Percentiles rank a stretch among this genome's conserved stretches.
These are phyloP conservation scores for Erebia epiphron DNA, from an alignment of 2,888 invertebrate genomes.

Conservation along the genomic window DNA sequence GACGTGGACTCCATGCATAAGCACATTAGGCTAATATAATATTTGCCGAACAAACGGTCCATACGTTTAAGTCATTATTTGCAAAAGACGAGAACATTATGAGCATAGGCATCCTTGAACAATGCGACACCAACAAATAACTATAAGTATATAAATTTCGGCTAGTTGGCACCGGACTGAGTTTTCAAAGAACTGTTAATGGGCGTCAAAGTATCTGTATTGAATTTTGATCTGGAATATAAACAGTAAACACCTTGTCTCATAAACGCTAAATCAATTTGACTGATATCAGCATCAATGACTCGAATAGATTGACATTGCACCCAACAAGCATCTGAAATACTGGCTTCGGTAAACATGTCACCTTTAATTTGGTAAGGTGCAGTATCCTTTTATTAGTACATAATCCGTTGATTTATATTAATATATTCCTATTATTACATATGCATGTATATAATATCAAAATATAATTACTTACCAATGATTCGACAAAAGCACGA, in stretches of 20 bases:
- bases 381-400: slow-evolving; percentile 11
- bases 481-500: no score
- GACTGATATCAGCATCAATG: slow-evolving; percentile 48
- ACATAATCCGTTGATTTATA: background rate
- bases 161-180: slow-evolving; percentile 56
- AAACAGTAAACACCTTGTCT: slow-evolving; percentile 67
- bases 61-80: slow-evolving; percentile 59
- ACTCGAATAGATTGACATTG: slow-evolving; percentile 59
- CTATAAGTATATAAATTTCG: slow-evolving; percentile 58
- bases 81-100: slow-evolving; percentile 52
- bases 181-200: slow-evolving; percentile 34
- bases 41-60: slow-evolving; percentile 62
- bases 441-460: no score
- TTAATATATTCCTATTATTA: no score
- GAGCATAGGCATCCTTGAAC: slow-evolving; percentile 61
- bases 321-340: slow-evolving; percentile 55
- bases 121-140: slow-evolving; percentile 61
- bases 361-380: slow-evolving; percentile 45
- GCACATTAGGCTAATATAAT: slow-evolving; percentile 66
- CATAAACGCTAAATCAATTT: slow-evolving; percentile 52
- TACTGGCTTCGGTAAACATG: slow-evolving; percentile 59
- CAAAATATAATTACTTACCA: no score
- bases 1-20: slow-evolving; percentile 58
- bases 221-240: slow-evolving; percentile 49
- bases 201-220: slow-evolving; percentile 19